Evolutionary conservation across 2,113 vertebrate species (phyloP).

Genomic region (Amia ocellicauda): DNA sequence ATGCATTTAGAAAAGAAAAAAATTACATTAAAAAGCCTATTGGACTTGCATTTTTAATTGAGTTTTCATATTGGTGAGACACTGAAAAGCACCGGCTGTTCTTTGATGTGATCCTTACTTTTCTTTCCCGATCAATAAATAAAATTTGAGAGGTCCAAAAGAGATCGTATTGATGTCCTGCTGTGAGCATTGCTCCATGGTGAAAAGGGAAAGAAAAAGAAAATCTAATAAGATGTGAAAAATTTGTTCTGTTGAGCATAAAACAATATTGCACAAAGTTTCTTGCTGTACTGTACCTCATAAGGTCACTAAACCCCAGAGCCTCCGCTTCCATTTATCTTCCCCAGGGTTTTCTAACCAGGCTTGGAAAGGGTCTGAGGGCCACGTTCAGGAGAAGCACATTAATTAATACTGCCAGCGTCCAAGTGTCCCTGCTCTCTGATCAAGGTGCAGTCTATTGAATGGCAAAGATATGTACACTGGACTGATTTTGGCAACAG

Average conservation of each 20-base stretch:
- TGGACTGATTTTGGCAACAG: conserved; percentile 74
- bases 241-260: conserved; percentile 67
- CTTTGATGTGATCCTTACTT: no score
- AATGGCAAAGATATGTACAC: conserved; percentile 54
- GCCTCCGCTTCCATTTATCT: neutral
- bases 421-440: conserved; percentile 34
- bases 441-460: conserved; percentile 46
- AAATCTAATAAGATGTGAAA: conserved; percentile 3
- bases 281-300: conserved; percentile 40
- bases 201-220: conserved; percentile 54
- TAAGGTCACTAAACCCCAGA: neutral
- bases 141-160: neutral
- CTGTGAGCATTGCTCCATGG: neutral
- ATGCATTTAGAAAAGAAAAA: conserved; percentile 46
- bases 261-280: conserved; percentile 76
- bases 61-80: neutral
- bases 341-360: neutral
- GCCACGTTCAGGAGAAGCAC: conserved; percentile 25
- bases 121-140: neutral
- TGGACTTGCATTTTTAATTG: neutral
- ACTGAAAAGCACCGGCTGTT: no score
- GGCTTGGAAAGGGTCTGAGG: neutral
- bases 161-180: neutral
- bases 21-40: conserved; percentile 40
- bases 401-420: conserved; percentile 71